These are phyloP conservation scores for Tupaia chinensis DNA, from an alignment of 2,113 vertebrate species.

Conservation along the genomic window DNA sequence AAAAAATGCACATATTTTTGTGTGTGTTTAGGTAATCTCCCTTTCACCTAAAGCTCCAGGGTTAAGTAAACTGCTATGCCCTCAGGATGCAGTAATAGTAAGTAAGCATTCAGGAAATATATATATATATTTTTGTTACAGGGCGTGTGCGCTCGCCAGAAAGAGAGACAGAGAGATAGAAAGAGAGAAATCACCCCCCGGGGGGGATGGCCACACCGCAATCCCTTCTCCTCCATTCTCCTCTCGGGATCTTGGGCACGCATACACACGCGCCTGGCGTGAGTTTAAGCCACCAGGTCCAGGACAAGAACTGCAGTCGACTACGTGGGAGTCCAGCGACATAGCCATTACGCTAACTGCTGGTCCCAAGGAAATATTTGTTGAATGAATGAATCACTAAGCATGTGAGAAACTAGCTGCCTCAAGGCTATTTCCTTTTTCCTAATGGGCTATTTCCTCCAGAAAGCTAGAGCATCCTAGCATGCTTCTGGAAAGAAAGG, in stretches of 20 bases:
- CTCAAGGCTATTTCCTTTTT: not conserved
- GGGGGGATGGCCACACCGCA: too few species aligned
- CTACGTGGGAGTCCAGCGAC: too few species aligned
- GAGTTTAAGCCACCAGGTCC: too few species aligned
- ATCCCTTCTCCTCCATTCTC: too few species aligned
- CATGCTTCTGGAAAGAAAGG: not conserved
- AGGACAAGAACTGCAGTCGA: too few species aligned
- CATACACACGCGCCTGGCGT: too few species aligned
- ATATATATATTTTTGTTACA: too few species aligned
- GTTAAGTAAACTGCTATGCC: not conserved
- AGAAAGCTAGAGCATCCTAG: not conserved
- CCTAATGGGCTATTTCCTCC: not conserved
- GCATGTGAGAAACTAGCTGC: not conserved
- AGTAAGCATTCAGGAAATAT: slow-evolving; percentile 16
- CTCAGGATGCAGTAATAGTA: not conserved
- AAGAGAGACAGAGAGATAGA: too few species aligned
- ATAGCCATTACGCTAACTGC: too few species aligned
- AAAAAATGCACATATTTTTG: not conserved
- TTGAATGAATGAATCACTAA: not conserved
- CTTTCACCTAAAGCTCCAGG: not conserved
- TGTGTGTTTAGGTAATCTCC: not conserved
- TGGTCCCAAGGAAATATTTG: not conserved
- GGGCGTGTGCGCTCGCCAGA: too few species aligned
- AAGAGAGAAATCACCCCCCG: too few species aligned
- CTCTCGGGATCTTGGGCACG: too few species aligned